Evolutionary conservation across 2,888 invertebrate genomes (phyloP), one percentile per base, ranked within the genome.

Genomic region (Pyralis farinalis): DNA sequence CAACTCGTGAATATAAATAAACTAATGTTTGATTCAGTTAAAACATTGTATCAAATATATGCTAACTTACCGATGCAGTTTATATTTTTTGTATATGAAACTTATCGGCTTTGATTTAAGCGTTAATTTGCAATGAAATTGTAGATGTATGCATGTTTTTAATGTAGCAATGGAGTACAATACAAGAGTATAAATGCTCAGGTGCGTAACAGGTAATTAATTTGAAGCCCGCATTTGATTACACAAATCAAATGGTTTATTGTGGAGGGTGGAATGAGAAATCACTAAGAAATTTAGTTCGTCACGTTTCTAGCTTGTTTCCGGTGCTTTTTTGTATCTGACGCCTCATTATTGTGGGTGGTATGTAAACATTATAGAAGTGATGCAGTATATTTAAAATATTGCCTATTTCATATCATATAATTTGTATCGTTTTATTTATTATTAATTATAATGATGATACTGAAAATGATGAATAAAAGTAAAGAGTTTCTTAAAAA

Each of bases 181-280:
- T 71, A 64, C 62, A 62, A 61, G 69, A 71, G 66, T 68, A 68
- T 72, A 71, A 73, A 71, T 53, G 84, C 86, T 88, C 88, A 88
- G 88, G 88, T 87, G 88, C 84, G 77, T 82, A 85, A 81, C 86
- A 86, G 86, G 83, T 86, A 86, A 87, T 88, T 88, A 88, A 85
- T 85, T 85, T 60, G 69, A 82, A 84, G 83, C 85, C 85, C 87
- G 81, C 86, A 86, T 88, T 87, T 88, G 86, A 87, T 86, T 88
- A 86, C 82, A 82, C 86, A 84, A 87, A 88, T 87, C 88, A 86
- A 87, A 87, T 79, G 78, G 78, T 80, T 63, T 68, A 64, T 75
- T 75, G 74, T 80, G 64, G 55, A 54, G 87, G 86, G 82, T 75
- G 76, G 69, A 85, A 84, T 86, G 87, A 87, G 86, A 83, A 87